A percentile compares a stretch with the other conserved stretches of the same genome.
Conservation (phyloP, 1,140 invertebrate genomes). For the Saccostrea glomerata region DNA sequence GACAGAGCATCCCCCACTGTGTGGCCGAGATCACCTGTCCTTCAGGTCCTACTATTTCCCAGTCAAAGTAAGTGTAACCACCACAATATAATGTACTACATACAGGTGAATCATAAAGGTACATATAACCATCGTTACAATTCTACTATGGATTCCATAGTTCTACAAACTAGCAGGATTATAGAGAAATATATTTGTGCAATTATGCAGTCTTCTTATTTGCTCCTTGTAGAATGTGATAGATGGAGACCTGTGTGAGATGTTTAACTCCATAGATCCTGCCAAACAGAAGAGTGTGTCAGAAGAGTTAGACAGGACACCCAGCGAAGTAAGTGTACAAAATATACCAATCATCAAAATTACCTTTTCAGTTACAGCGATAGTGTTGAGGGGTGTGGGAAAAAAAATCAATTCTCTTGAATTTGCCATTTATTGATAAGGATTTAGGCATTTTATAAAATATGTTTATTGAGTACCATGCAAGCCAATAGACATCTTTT, state of each 20-base stretch:
- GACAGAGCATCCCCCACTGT: constrained; percentile 96
- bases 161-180: too few species aligned
- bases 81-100: too few species aligned
- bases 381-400: too few species aligned
- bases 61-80: constrained; percentile 87
- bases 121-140: too few species aligned
- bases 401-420: too few species aligned
- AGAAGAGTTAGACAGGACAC: constrained; percentile 94
- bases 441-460: too few species aligned
- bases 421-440: too few species aligned
- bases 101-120: too few species aligned
- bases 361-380: neutral
- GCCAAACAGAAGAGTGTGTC: constrained; percentile 97
- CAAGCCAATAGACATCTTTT: too few species aligned
- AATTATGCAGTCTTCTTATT: neutral
- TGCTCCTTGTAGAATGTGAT: constrained; percentile 90
- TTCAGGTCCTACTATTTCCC: constrained; percentile 99
- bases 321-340: constrained; percentile 89
- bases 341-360: neutral
- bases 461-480: too few species aligned
- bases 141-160: too few species aligned
- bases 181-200: too few species aligned
- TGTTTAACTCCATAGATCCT: constrained; percentile 97
- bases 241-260: constrained; percentile 99
- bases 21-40: constrained; percentile 97